Evolutionary conservation across 2,113 vertebrate genomes (phyloP).

Genomic region (Oostethus manadensis): DNA sequence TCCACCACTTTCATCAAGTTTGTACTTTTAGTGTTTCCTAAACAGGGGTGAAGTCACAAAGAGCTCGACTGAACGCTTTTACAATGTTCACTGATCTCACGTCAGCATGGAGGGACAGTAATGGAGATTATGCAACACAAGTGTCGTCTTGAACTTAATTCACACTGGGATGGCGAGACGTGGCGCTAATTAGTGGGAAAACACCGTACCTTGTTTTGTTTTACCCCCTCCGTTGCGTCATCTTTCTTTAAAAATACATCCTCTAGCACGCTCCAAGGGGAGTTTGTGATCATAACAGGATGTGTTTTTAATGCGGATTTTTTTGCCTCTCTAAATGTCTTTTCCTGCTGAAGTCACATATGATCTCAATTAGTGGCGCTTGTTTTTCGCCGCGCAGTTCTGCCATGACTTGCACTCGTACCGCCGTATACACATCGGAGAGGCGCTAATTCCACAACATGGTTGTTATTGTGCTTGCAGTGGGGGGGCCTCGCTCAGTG

Average conservation of each 20-base stretch:
- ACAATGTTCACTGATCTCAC: constrained; percentile 30
- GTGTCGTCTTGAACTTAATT: constrained; percentile 47
- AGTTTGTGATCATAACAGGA: constrained; percentile 33
- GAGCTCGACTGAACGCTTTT: constrained; percentile 15
- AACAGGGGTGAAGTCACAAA: background rate
- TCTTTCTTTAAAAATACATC: constrained; percentile 37
- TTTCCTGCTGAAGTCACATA: constrained; percentile 24
- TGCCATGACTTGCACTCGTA: background rate
- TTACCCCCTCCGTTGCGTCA: background rate
- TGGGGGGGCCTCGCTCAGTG: too few relatives aligned
- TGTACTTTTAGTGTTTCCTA: too few relatives aligned
- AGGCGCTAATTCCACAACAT: background rate
- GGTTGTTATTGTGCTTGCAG: background rate
- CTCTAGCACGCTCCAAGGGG: constrained; percentile 9
- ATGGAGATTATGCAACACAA: constrained; percentile 40
- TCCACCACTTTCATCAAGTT: too few relatives aligned
- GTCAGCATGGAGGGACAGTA: constrained; percentile 28
- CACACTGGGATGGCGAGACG: constrained; percentile 25
- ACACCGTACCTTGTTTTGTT: constrained; percentile 24
- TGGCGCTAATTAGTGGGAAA: constrained; percentile 46
- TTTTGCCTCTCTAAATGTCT: constrained; percentile 26
- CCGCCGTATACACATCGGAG: too few relatives aligned
- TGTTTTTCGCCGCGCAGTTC: constrained; percentile 11
- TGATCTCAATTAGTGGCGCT: constrained; percentile 18
- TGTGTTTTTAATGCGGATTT: constrained; percentile 31